Evolutionary conservation across 2,113 vertebrate genomes (phyloP).

Genomic region (Heterocephalus glaber): DNA sequence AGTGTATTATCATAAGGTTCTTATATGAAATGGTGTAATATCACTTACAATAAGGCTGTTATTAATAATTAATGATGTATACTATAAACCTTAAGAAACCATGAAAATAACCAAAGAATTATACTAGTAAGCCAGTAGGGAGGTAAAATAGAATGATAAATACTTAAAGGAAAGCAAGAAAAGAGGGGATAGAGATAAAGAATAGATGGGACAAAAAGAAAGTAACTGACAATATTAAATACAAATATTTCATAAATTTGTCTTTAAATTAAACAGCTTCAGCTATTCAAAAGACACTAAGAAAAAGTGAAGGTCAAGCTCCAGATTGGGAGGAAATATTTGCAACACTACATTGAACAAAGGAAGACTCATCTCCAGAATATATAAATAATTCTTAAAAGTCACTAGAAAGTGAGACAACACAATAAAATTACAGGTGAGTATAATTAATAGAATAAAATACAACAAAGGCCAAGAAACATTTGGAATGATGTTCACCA

Average conservation of each 20-base stretch:
- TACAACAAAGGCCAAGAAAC: background rate
- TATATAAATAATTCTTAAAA: background rate
- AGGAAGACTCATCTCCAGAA: background rate
- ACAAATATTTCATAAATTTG: background rate
- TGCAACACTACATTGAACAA: background rate
- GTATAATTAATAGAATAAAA: background rate
- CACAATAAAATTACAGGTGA: background rate
- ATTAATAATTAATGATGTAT: background rate
- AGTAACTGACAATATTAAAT: background rate
- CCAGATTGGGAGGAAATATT: background rate
- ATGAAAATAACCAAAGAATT: background rate
- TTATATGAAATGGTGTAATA: background rate
- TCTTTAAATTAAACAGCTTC: background rate
- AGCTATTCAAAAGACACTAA: background rate
- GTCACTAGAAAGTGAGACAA: background rate
- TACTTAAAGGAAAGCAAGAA: background rate
- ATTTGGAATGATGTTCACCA: background rate
- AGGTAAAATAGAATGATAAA: background rate
- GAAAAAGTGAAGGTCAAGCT: background rate
- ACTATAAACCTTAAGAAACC: background rate
- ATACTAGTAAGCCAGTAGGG: background rate
- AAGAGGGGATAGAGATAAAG: background rate
- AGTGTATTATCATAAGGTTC: background rate
- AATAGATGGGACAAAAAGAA: background rate
- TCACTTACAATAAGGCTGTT: background rate